Conservation (phyloP, 2,888 invertebrate species). For the Eupithecia inturbata region DNA sequence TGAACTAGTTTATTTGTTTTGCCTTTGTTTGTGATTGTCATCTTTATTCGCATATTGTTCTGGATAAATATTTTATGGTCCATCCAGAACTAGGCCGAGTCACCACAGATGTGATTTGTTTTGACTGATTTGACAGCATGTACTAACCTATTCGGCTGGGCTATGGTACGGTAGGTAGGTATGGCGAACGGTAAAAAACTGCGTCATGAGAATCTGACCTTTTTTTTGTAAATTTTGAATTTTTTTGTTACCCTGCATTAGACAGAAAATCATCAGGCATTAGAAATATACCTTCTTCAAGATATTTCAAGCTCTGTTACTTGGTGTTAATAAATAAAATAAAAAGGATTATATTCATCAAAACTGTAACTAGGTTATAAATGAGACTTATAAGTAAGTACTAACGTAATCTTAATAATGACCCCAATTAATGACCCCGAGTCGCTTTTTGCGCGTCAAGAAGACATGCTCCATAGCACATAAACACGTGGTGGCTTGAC, state of each 20-base stretch:
- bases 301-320: constrained; percentile 4
- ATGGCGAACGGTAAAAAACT: not conserved
- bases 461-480: constrained; percentile 19
- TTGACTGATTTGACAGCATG: not conserved
- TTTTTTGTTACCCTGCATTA: not conserved
- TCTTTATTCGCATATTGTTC: constrained; percentile 1
- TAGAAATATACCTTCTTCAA: not conserved
- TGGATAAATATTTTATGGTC: not conserved
- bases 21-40: not conserved
- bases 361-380: no score
- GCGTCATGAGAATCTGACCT: not conserved
- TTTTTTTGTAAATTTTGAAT: not conserved
- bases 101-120: not conserved
- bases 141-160: not conserved
- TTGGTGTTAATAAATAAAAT: no score
- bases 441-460: constrained; percentile 16
- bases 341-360: no score
- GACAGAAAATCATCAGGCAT: not conserved
- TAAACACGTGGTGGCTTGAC: constrained; percentile 25
- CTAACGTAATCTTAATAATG: no score
- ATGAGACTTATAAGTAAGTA: no score
- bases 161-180: not conserved
- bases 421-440: constrained; percentile 5
- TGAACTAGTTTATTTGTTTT: not conserved
- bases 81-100: not conserved